Percentiles rank a stretch among this genome's conserved stretches.
Evolutionary conservation across 1,140 invertebrate species (phyloP).

Genomic region (Globodera ellingtonae): DNA sequence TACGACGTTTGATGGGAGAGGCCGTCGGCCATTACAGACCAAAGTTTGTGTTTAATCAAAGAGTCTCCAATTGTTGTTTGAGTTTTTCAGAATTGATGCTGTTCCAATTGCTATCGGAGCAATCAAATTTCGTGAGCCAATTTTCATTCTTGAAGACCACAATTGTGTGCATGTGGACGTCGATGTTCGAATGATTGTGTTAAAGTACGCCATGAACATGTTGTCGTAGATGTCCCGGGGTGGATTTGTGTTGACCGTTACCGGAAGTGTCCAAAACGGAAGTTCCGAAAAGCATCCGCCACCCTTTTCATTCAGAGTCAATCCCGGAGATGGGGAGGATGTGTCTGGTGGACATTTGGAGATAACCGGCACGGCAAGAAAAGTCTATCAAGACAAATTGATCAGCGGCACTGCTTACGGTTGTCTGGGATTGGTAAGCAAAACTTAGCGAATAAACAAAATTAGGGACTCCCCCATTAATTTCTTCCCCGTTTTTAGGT

Average conservation of each 20-base stretch:
- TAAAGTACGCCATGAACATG: neutral
- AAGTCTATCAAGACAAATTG: neutral
- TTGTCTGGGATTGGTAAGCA: slow-evolving; percentile 14
- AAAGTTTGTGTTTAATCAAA: neutral
- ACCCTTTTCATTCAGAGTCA: neutral
- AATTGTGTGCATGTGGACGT: slow-evolving; percentile 27
- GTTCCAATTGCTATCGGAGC: slow-evolving; percentile 16
- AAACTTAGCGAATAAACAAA: too few species aligned
- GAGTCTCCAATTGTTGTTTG: neutral
- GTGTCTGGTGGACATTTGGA: neutral
- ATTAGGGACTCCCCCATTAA: neutral
- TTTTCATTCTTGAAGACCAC: slow-evolving; percentile 23
- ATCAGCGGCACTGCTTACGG: slow-evolving; percentile 20
- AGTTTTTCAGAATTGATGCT: slow-evolving; percentile 9
- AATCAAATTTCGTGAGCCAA: slow-evolving; percentile 11
- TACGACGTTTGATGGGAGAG: slow-evolving; percentile 2
- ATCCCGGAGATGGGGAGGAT: slow-evolving; percentile 6
- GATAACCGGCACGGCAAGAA: neutral
- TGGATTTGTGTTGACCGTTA: neutral
- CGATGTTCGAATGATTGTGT: slow-evolving; percentile 25
- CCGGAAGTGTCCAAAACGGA: too few species aligned
- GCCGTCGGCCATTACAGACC: slow-evolving; percentile 12
- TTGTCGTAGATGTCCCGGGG: neutral
- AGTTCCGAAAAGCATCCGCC: too few species aligned
- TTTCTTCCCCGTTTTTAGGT: neutral